Base-by-base conservation (phyloP, 1,140 invertebrate species). In the Euwallacea similis region DNA sequence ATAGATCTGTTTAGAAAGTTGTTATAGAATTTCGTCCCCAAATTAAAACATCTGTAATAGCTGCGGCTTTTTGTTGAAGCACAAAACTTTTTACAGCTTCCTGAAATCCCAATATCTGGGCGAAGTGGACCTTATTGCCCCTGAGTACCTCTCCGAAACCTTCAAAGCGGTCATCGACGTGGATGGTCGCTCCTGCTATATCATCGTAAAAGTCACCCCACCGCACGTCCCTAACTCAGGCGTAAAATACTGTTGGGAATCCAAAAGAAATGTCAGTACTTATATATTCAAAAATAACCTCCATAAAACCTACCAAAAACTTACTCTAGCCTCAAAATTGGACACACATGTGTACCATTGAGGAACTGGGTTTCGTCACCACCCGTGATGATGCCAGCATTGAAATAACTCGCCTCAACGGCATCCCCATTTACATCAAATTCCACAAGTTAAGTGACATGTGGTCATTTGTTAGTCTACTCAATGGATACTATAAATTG, bases 401-500 rank as follows among this genome's bases (percentile, higher is more conserved):
- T 15, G 91, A 93, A 85, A 88, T 94, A 66, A 90, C 88, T 44
- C 82, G 91, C 68, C 88, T 88, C 82, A 91, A 88, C 83, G 92
- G 92, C 33, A 91, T 92, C 54, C 92, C 92, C 42, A 84, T 89
- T 16, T 90, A 91, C 80, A 83, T 94, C 11, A 88, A 88, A 77
- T 92, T 94, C 79, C 82, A 82, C 65, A 83, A 84, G 10, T 81
- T 86, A 56, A 77, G 82, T 58, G 78, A 86, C 42, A 84, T 93
- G 73, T 85, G 87, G 55, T 94, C 94, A 0, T 96, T 96, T 82
- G 89, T 96, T 59, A 92, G 92, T 59, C 84, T 90, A 13, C 81
- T 96, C 63, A 91, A 94, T 83, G 94, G 94, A 61, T 97, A 97
- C 81, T 96, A 95, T 79, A 88, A 94, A 75, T 83, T 96, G 60